Base-by-base conservation (phyloP, 1,140 invertebrate species). In the Andrena cerasifolii region DNA sequence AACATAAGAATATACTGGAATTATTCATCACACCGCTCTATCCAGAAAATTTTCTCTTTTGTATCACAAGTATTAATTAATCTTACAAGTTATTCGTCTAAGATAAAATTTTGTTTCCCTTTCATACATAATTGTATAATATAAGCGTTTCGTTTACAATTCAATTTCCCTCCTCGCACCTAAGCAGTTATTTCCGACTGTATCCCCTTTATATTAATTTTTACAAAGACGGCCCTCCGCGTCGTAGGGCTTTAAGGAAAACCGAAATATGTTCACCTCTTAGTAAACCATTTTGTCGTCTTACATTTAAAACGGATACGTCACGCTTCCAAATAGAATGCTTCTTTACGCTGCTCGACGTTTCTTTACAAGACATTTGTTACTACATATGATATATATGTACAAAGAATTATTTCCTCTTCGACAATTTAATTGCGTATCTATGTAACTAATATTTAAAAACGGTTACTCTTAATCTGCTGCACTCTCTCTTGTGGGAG, bases 11-110 rank as follows among this genome's bases (percentile, higher is more conserved):
- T 70, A 49, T 74, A 62, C 18, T 53, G 61, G 47, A 72, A 80
- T 84, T 62, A 61, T 61, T 71, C 31, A 53, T 51, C 33, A 49
- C 54, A 36, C 56, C 43, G n/a, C 79, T 67, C 58, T 40, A 49
- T 66, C 63, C 54, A 45, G 70, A 85, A 80, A n/a, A n/a, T n/a
- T n/a, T n/a, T n/a, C 68, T 81, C 78, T 62, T 78, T 62, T 70
- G 80, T 89, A 88, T 89, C 88, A 89, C 88, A 89, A 89, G 76
- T 84, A 88, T 82, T 82, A 82, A 86, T 77, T 83, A 82, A 86
- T 77, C 84, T 86, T 85, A 85, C 75, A 87, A n/a, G n/a, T 88
- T 89, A 84, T 56, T 85, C 43, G 28, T 84, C 83, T 87, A 83
- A 53, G 79, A 89, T 86, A 88, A 72, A 88, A 86, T 87, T 88